A percentile compares a stretch with the other conserved stretches of the same genome.
These are phyloP conservation scores for Cyrtonyx montezumae DNA, from an alignment of 2,113 vertebrate genomes.

Conservation along the genomic window DNA sequence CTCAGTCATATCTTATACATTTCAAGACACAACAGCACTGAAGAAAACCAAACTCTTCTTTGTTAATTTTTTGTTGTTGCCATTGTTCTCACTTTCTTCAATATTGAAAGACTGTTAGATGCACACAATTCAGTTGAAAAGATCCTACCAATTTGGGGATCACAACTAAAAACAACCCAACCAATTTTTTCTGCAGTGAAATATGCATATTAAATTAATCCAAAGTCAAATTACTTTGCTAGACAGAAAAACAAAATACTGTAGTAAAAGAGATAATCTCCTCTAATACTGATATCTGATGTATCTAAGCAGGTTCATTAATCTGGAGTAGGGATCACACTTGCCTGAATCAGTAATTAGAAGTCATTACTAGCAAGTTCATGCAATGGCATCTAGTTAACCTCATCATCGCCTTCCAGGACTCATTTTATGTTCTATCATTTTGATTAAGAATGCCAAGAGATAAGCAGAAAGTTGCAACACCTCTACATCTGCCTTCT, in stretches of 20 bases:
- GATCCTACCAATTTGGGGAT: background rate
- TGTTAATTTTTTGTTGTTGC: background rate
- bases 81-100: background rate
- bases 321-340: background rate
- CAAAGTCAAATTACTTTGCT: background rate
- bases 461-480: slow-evolving; percentile 29
- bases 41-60: background rate
- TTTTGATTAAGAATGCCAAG: background rate
- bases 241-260: background rate
- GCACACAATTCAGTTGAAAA: background rate
- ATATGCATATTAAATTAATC: background rate
- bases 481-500: background rate
- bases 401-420: slow-evolving; percentile 4
- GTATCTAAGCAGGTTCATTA: background rate
- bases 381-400: slow-evolving; percentile 6
- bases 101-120: background rate
- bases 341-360: slow-evolving; percentile 16
- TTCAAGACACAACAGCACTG: background rate
- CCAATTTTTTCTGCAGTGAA: background rate
- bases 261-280: background rate
- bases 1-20: background rate
- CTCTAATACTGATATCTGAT: background rate
- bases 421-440: background rate
- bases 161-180: background rate
- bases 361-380: slow-evolving; percentile 18